These are phyloP conservation scores for Epirrhoe alternata DNA, from an alignment of 2,888 invertebrate species.

Conservation along the genomic window DNA sequence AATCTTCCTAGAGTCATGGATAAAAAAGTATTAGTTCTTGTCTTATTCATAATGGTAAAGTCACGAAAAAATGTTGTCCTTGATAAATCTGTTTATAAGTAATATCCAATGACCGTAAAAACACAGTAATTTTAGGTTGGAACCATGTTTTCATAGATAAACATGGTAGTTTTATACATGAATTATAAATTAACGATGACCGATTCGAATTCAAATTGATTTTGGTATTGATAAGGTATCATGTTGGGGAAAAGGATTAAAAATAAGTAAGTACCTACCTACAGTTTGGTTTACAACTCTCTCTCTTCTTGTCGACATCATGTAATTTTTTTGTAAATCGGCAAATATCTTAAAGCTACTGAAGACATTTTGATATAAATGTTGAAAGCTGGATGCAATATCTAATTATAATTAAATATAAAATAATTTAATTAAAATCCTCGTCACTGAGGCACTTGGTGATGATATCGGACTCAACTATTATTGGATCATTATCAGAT, in stretches of 20 bases:
- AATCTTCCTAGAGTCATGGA: neutral
- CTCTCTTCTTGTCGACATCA: too few relatives aligned
- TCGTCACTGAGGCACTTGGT: too few relatives aligned
- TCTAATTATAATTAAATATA: too few relatives aligned
- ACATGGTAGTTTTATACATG: conserved; percentile 53
- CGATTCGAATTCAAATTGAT: conserved; percentile 41
- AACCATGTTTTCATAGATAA: conserved; percentile 54
- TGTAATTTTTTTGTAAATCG: too few relatives aligned
- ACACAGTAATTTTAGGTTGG: conserved; percentile 55
- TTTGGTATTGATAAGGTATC: conserved; percentile 28
- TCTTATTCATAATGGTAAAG: conserved; percentile 23
- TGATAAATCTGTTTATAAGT: conserved; percentile 42
- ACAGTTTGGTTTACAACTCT: too few relatives aligned
- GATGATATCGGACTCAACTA: too few relatives aligned
- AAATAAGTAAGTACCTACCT: too few relatives aligned
- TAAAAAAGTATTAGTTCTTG: conserved; percentile 8
- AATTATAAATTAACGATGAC: conserved; percentile 70
- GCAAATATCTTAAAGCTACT: too few relatives aligned
- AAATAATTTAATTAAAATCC: too few relatives aligned
- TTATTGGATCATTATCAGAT: too few relatives aligned
- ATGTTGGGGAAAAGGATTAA: neutral
- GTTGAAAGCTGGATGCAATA: too few relatives aligned
- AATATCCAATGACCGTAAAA: conserved; percentile 50
- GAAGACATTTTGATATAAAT: too few relatives aligned
- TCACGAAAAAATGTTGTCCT: conserved; percentile 20